Conservation (phyloP, 2,888 invertebrate genomes). For the Endotricha flammealis region DNA sequence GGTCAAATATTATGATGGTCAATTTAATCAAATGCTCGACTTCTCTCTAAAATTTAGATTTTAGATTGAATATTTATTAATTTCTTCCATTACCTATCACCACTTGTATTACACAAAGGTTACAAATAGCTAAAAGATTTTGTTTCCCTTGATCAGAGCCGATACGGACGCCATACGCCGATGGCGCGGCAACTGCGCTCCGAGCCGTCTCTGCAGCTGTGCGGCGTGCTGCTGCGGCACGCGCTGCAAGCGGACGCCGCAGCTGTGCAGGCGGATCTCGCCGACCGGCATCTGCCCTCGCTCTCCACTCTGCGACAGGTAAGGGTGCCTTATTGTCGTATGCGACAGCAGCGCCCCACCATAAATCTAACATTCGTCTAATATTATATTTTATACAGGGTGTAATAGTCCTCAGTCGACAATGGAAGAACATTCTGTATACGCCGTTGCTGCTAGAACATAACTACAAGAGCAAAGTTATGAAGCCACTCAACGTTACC, state of each 20-base stretch:
- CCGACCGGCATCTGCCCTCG: slow-evolving; percentile 90
- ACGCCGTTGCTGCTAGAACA: slow-evolving; percentile 94
- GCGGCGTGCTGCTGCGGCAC: slow-evolving; percentile 91
- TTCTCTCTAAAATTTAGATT: too few relatives aligned
- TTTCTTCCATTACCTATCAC: too few relatives aligned
- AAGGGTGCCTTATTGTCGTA: too few relatives aligned
- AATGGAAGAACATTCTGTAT: slow-evolving; percentile 97
- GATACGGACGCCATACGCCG: slow-evolving; percentile 92
- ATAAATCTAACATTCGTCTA: too few relatives aligned
- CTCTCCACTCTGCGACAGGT: slow-evolving; percentile 93
- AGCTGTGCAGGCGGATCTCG: slow-evolving; percentile 89
- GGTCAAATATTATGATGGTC: too few relatives aligned
- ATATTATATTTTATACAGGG: slow-evolving; percentile 77
- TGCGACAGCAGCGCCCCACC: too few relatives aligned
- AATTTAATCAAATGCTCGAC: too few relatives aligned
- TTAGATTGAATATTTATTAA: too few relatives aligned
- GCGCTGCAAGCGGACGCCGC: slow-evolving; percentile 86
- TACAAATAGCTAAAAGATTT: too few relatives aligned
- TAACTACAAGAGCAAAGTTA: slow-evolving; percentile 90
- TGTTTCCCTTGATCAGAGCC: slow-evolving; percentile 85
- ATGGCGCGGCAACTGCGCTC: slow-evolving; percentile 94
- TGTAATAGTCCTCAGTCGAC: slow-evolving; percentile 95
- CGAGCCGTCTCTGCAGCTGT: slow-evolving; percentile 96
- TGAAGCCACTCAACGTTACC: slow-evolving; percentile 91
- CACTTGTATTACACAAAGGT: too few relatives aligned